Base-by-base conservation (phyloP, 2,797 vertebrate species). In the Erpetoichthys calabaricus region DNA sequence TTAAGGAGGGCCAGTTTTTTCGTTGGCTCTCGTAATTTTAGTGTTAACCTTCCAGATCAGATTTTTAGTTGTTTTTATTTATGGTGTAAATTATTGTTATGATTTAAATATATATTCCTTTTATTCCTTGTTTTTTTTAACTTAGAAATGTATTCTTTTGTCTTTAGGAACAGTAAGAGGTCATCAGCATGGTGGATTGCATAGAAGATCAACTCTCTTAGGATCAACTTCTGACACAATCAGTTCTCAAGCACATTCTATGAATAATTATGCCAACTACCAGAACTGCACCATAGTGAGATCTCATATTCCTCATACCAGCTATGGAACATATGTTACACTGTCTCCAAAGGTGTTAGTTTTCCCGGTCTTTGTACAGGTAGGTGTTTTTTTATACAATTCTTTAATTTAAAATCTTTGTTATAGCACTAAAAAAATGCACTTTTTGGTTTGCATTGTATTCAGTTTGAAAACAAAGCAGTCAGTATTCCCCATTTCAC, bases 361-460 rank as follows among this genome's bases (percentile, higher is more conserved):
- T 60, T 98, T 98, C 73, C 94, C 94, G 0, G 82, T 98, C 63
- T 98, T 92, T 44, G 94, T 98, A 44, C 94, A 97, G 90, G 94
- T 94, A 62, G 72, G 77, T 53, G 41, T 9, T 45, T 10, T 25
- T 47, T 25, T 25, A 25, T 2, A 25, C 25, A 25, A 47, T 56
- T 49, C 43, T 56, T 44, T 58, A 42, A 43, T 44, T 59, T 7
- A 10, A n/a, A 41, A 41, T 42, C 25, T 2, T 1, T 7, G 42
- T 42, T 7, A 46, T 42, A 4, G 25, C 6, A 60, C 41, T 45
- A 4, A 3, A 42, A 3, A 42, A 42, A 47, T 10, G 42, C 49
- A 41, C 44, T 57, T 57, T 45, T 41, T 25, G 42, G n/a, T 7
- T 47, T 57, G 47, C 7, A 9, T 25, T 25, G 25, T 25, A 25